Percentiles rank a stretch among this genome's conserved stretches.
These are phyloP conservation scores for Brevimyrus niger DNA, from an alignment of 2,113 vertebrate genomes.

Conservation along the genomic window DNA sequence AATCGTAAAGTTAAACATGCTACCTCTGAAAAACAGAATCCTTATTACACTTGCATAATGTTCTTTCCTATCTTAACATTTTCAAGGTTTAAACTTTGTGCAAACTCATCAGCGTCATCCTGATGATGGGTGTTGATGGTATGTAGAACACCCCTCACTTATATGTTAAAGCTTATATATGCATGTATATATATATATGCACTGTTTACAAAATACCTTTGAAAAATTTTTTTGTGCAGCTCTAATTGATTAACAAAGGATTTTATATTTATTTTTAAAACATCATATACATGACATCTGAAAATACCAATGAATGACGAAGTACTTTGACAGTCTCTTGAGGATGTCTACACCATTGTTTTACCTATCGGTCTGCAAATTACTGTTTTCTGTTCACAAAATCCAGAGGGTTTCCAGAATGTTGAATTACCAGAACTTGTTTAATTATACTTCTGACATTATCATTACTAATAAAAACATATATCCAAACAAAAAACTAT, in stretches of 20 bases:
- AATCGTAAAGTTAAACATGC: not conserved
- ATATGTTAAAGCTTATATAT: not conserved
- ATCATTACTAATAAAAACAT: not conserved
- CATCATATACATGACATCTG: not conserved
- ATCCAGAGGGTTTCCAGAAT: not conserved
- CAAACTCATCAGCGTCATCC: not conserved
- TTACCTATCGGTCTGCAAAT: not conserved
- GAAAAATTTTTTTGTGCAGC: not conserved
- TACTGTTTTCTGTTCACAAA: not conserved
- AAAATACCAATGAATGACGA: not conserved
- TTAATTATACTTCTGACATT: not conserved
- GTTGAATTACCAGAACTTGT: not conserved
- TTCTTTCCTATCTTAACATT: not conserved
- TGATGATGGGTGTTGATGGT: not conserved
- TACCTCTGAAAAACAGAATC: not conserved
- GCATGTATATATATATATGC: not conserved
- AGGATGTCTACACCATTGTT: not conserved
- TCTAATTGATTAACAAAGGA: not conserved
- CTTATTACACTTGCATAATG: not conserved
- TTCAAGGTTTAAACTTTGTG: not conserved
- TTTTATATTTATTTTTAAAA: not conserved
- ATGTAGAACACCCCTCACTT: not conserved
- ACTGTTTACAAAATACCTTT: not conserved
- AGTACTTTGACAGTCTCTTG: not conserved
- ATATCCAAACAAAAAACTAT: not conserved